These are phyloP conservation scores for Sphecodes monilicornis DNA, from an alignment of 2,888 invertebrate genomes.

Conservation along the genomic window DNA sequence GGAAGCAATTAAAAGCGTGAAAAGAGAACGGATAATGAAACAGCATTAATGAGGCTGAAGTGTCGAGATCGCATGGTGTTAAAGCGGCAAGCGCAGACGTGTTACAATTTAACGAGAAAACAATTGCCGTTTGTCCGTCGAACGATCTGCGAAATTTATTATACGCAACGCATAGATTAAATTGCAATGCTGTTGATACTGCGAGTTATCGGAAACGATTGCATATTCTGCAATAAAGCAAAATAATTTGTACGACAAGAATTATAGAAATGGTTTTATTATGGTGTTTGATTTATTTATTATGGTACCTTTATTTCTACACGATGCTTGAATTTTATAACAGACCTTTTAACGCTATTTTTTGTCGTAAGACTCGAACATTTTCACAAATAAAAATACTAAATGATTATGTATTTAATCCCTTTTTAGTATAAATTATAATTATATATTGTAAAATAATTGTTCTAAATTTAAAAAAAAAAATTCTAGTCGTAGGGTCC, in stretches of 20 bases:
- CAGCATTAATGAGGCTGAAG: not conserved
- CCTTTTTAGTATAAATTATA: too few relatives aligned
- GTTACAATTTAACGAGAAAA: conserved; percentile 15
- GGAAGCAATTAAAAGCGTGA: conserved; percentile 5
- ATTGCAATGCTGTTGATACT: not conserved
- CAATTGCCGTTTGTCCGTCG: not conserved
- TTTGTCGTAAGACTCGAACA: too few relatives aligned
- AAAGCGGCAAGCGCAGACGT: not conserved
- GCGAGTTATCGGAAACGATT: not conserved
- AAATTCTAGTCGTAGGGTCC: too few relatives aligned
- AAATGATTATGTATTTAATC: too few relatives aligned
- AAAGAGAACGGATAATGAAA: conserved; percentile 13
- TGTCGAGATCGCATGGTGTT: not conserved
- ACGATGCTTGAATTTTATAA: not conserved
- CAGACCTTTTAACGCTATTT: too few relatives aligned
- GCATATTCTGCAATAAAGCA: not conserved
- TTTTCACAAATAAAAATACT: too few relatives aligned
- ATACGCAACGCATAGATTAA: not conserved
- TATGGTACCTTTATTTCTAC: not conserved
- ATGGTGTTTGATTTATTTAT: too few relatives aligned
- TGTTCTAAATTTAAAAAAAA: too few relatives aligned
- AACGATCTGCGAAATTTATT: not conserved
- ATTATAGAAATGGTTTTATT: not conserved
- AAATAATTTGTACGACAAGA: not conserved
- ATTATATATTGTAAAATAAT: too few relatives aligned